Conservation (phyloP, 2,888 invertebrate genomes). For the Phaonia tiefii region DNA sequence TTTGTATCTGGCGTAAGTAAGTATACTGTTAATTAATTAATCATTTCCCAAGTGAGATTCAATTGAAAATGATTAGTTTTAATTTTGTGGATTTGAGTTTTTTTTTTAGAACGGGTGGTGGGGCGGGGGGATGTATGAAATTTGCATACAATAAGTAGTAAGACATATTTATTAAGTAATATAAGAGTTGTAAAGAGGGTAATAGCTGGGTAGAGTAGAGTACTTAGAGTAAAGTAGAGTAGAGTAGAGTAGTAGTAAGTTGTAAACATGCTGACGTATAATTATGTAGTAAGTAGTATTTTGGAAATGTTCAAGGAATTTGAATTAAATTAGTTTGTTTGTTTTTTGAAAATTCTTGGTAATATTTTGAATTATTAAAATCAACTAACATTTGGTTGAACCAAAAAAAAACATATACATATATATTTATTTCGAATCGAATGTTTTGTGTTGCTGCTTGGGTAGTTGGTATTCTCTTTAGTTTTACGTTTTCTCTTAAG, state of each 20-base stretch:
- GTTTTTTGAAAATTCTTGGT: conserved; percentile 3
- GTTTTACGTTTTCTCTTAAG: conserved; percentile 2
- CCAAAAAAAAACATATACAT: background rate
- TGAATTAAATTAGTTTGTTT: conserved; percentile 8
- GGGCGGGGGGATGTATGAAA: conserved; percentile 47
- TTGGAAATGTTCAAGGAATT: conserved; percentile 58
- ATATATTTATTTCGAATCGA: too few relatives aligned
- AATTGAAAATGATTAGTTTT: conserved; percentile 22
- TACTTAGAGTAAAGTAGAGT: too few relatives aligned
- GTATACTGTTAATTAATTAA: conserved; percentile 33
- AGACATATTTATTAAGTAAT: too few relatives aligned
- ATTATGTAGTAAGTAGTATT: conserved; percentile 15
- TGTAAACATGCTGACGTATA: conserved; percentile 54
- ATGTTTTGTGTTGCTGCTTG: background rate
- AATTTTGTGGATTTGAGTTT: conserved; percentile 16
- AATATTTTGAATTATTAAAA: conserved; percentile 11
- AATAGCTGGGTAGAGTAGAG: too few relatives aligned
- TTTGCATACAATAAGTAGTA: conserved; percentile 52
- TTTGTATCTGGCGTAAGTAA: conserved; percentile 52
- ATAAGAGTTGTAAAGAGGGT: too few relatives aligned
- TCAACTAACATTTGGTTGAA: conserved; percentile 17
- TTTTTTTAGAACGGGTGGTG: too few relatives aligned
- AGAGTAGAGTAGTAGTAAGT: conserved; percentile 22
- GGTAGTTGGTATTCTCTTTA: background rate
- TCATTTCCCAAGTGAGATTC: conserved; percentile 26